phyloP scores from a whole-genome alignment of 2,888 invertebrate genomes.

The Phengaris alcon region DNA sequence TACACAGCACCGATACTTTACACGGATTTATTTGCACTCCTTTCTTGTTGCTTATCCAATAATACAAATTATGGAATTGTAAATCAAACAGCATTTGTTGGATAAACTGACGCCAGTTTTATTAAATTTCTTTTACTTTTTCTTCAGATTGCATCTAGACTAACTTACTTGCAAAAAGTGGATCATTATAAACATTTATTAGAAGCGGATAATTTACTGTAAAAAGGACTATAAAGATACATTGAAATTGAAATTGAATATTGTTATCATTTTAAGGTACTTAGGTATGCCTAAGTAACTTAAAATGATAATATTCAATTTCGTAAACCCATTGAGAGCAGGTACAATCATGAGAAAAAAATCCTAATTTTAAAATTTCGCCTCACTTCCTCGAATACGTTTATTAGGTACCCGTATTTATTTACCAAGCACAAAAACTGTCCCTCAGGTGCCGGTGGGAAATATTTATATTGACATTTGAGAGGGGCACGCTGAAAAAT shows the following conservation, averaged over 20 bases:
- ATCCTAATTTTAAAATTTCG: neutral
- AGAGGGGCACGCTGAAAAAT: constrained; percentile 8
- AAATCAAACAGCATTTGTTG: neutral
- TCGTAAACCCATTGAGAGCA: too few species aligned
- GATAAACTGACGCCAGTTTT: neutral
- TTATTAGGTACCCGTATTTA: neutral
- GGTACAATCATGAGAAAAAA: too few species aligned
- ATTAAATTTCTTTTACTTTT: neutral
- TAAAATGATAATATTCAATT: too few species aligned
- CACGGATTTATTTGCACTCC: constrained; percentile 31
- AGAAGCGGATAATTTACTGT: too few species aligned
- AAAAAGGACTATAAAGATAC: too few species aligned
- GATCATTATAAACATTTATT: neutral
- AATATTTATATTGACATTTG: constrained; percentile 15
- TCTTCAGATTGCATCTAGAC: neutral
- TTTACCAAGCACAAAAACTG: neutral
- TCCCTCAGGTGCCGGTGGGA: neutral
- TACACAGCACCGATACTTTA: constrained; percentile 39
- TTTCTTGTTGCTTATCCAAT: constrained; percentile 17
- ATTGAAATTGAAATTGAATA: too few species aligned
- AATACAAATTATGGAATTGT: constrained; percentile 8
- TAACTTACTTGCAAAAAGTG: neutral
- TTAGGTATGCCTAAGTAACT: too few species aligned
- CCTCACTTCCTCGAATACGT: neutral
- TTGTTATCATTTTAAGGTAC: too few species aligned